Evolutionary conservation across 1,140 invertebrate genomes (phyloP), one percentile per base, ranked within the genome.

Genomic region (Musca domestica): DNA sequence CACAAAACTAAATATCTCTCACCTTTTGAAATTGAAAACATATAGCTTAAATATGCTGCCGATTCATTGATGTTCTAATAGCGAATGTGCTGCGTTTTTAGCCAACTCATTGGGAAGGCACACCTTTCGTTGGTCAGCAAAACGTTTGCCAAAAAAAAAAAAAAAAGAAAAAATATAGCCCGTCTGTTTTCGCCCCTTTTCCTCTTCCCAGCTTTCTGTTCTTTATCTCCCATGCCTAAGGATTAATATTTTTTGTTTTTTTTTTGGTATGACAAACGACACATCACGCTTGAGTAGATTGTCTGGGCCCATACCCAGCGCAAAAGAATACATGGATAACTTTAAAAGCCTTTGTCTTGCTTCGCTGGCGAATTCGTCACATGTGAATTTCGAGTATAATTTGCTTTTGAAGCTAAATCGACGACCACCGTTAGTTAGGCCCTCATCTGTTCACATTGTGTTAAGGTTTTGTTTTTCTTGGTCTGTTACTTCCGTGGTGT

Each of bases 211-310:
- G n/a, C n/a, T 7, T 10, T 12, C 34, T 12, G 6, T 41, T 12
- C 34, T 41, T 41, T 2, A 41, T 41, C 34, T 9, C 34, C 10
- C 34, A 41, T 9, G 10, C 34, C 10, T 41, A 7, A 41, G 5
- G 12, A 12, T 41, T 41, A 10, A 41, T 7, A 7, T 58, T 41
- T 34, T 61, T 61, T 61, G 27, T 34, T 34, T 9, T 20, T 9
- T 7, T 3, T 25, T 58, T 30, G 27, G 17, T 30, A 20, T 61
- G 56, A 34, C 56, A 34, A 61, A 17, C 56, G 56, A 61, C 56
- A 61, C 56, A 61, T 61, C 27, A 61, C 27, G 56, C 56, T 61
- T 61, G 27, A 61, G 56, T 61, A 34, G 56, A 41, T 61, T 20
- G 56, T 61, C 56, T 61, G 17, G 17, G 9, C 56, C 20, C 56